Conservation (phyloP, 2,888 invertebrate species). For the Embidobia sp. region DNA sequence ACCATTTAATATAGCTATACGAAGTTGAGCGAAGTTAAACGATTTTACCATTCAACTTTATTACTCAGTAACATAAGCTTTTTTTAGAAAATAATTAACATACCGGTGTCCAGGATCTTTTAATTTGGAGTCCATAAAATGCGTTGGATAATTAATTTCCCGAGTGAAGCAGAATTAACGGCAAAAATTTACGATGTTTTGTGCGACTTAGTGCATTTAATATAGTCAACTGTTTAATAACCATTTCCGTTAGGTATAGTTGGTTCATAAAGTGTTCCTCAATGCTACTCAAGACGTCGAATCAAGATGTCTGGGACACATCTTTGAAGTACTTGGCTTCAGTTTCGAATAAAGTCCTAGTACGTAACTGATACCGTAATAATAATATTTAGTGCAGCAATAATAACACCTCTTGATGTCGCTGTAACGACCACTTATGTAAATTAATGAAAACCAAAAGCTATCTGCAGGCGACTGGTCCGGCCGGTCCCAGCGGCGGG, state of each 20-base stretch:
- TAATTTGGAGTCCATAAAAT: too few relatives aligned
- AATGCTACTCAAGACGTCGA: slow-evolving; percentile 40
- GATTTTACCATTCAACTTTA: too few relatives aligned
- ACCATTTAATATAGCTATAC: too few relatives aligned
- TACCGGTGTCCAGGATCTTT: too few relatives aligned
- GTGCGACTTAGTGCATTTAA: slow-evolving; percentile 2
- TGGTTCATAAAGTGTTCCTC: slow-evolving; percentile 24
- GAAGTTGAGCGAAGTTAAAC: too few relatives aligned
- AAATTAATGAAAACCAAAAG: slow-evolving; percentile 69
- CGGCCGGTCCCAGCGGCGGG: slow-evolving; percentile 48
- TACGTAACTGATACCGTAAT: slow-evolving; percentile 63
- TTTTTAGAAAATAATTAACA: too few relatives aligned
- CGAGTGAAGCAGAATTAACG: background rate
- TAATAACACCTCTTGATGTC: slow-evolving; percentile 67
- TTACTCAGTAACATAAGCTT: background rate
- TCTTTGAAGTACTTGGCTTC: slow-evolving; percentile 36
- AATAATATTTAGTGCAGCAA: slow-evolving; percentile 65
- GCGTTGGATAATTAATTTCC: background rate
- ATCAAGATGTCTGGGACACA: slow-evolving; percentile 56
- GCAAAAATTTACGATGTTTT: slow-evolving; percentile 7
- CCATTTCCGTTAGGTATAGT: slow-evolving; percentile 38
- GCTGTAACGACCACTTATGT: slow-evolving; percentile 68
- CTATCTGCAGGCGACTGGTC: slow-evolving; percentile 28
- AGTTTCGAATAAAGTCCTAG: slow-evolving; percentile 47
- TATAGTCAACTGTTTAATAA: slow-evolving; percentile 33